Evolutionary conservation across 2,888 invertebrate genomes (phyloP).

Genomic region (Norana najaformis): DNA sequence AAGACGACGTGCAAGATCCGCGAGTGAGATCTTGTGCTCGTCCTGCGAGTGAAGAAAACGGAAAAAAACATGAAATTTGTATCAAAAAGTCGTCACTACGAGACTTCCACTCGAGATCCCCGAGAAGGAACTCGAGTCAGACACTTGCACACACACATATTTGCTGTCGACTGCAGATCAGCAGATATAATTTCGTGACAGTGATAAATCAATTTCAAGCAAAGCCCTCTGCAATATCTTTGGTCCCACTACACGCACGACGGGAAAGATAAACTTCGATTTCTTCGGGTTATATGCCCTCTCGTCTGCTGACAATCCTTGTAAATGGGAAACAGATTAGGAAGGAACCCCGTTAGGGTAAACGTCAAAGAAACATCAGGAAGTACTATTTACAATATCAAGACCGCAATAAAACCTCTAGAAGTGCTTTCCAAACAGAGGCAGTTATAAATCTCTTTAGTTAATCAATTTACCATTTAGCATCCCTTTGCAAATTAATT

Average conservation of each 20-base stretch:
- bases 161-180: not conserved
- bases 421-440: not conserved
- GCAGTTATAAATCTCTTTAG: not conserved
- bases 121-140: not conserved
- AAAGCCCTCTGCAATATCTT: not conserved
- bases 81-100: not conserved
- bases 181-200: not conserved
- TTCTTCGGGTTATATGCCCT: not conserved
- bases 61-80: not conserved
- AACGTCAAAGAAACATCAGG: not conserved
- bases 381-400: not conserved
- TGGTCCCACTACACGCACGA: not conserved
- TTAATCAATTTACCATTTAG: not conserved
- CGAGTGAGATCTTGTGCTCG: constrained; percentile 92
- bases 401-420: not conserved
- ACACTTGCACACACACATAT: not conserved
- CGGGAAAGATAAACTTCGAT: not conserved
- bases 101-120: not conserved
- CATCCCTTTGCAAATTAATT: not conserved
- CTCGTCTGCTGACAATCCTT: not conserved
- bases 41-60: constrained; percentile 65
- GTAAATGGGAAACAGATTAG: not conserved
- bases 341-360: not conserved
- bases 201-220: not conserved
- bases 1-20: constrained; percentile 93